phyloP scores from a whole-genome alignment of 2,888 invertebrate species.

The Tanytarsus gracilentus region DNA sequence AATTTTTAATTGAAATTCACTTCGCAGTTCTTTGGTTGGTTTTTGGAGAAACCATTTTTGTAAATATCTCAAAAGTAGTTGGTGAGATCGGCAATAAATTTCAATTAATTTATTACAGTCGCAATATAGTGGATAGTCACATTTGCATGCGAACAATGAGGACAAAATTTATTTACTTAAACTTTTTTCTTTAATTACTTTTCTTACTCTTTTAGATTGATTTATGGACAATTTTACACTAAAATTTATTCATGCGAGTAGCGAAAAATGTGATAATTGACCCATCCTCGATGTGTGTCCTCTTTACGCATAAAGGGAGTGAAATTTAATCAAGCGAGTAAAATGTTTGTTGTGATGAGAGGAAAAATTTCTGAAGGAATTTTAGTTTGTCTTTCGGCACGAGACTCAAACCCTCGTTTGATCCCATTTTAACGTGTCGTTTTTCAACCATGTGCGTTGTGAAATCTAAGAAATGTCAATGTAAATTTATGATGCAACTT shows the following conservation, averaged over 20 bases:
- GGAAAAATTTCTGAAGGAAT: not conserved
- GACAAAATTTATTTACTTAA: too few relatives aligned
- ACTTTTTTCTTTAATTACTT: constrained; percentile 7
- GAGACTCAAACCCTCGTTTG: constrained; percentile 21
- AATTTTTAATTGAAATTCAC: constrained; percentile 18
- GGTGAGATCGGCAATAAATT: constrained; percentile 22
- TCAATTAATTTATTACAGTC: constrained; percentile 20
- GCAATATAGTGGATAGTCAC: too few relatives aligned
- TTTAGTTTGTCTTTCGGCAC: constrained; percentile 24
- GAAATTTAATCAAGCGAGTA: constrained; percentile 3
- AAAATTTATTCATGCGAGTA: too few relatives aligned
- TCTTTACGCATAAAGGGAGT: too few relatives aligned
- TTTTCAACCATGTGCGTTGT: not conserved
- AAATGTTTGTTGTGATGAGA: constrained; percentile 4
- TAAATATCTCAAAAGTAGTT: not conserved
- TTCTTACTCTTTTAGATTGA: not conserved
- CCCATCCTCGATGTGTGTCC: not conserved
- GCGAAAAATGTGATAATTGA: constrained; percentile 4
- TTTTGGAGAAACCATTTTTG: not conserved
- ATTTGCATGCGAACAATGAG: too few relatives aligned
- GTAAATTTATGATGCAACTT: constrained; percentile 3
- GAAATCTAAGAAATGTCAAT: too few relatives aligned
- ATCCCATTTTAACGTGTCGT: not conserved
- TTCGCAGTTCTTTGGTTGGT: not conserved
- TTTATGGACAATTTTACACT: too few relatives aligned